These are phyloP conservation scores for Beris chalybata DNA, from an alignment of 2,888 invertebrate species.

Conservation along the genomic window DNA sequence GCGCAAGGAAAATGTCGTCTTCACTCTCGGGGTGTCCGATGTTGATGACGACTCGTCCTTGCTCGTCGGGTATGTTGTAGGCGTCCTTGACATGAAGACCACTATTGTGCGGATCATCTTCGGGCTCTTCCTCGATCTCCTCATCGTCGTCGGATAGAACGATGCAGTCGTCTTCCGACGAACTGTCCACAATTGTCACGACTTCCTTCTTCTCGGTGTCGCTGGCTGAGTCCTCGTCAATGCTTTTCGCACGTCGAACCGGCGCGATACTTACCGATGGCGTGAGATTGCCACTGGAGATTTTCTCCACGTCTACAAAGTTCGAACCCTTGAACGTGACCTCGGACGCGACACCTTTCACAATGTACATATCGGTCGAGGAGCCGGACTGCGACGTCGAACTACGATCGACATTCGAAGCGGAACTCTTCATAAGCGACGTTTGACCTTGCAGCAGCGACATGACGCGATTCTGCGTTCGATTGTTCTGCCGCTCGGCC, in stretches of 20 bases:
- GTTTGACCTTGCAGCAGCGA: slow-evolving; percentile 73
- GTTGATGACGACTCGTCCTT: slow-evolving; percentile 90
- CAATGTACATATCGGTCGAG: slow-evolving; percentile 35
- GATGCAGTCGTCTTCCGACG: slow-evolving; percentile 82
- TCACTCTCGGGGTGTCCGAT: slow-evolving; percentile 90
- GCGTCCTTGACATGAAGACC: slow-evolving; percentile 92
- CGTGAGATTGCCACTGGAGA: slow-evolving; percentile 55
- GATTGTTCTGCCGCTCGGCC: slow-evolving; percentile 68
- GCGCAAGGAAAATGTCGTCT: slow-evolving; percentile 87
- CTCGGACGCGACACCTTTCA: slow-evolving; percentile 32
- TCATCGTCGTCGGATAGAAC: slow-evolving; percentile 82
- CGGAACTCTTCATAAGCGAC: slow-evolving; percentile 57
- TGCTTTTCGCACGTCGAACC: slow-evolving; percentile 42
- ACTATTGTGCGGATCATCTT: slow-evolving; percentile 88
- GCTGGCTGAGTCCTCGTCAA: slow-evolving; percentile 24
- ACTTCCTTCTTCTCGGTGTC: slow-evolving; percentile 46
- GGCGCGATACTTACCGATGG: slow-evolving; percentile 60
- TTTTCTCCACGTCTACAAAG: slow-evolving; percentile 42
- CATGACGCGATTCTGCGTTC: slow-evolving; percentile 71
- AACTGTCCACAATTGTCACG: slow-evolving; percentile 77
- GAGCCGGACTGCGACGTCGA: slow-evolving; percentile 3
- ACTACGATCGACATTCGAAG: slow-evolving; percentile 40
- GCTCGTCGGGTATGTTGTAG: slow-evolving; percentile 87
- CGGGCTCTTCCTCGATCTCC: slow-evolving; percentile 75
- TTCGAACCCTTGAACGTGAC: slow-evolving; percentile 33